phyloP scores from a whole-genome alignment of 1,140 invertebrate species.

The Caenorhabditis brenneri region DNA sequence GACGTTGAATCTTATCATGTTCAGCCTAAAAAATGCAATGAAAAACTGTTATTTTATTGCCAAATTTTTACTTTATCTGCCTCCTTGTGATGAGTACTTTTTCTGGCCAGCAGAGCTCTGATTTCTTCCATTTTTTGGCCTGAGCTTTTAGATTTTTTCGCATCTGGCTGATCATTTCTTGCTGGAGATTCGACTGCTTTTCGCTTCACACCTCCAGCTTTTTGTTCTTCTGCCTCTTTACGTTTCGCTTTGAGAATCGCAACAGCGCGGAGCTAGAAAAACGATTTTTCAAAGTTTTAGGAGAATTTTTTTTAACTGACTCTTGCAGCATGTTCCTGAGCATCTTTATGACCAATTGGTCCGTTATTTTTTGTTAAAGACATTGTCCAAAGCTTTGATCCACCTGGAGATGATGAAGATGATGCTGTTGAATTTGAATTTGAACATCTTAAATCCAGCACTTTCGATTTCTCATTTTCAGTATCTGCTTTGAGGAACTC shows the following conservation, averaged over 20 bases:
- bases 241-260: slow-evolving; percentile 30
- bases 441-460: not conserved
- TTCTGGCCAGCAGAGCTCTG: not conserved
- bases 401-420: too few relatives aligned
- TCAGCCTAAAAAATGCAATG: not conserved
- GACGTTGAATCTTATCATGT: not conserved
- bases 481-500: slow-evolving; percentile 13
- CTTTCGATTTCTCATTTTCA: not conserved
- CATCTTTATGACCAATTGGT: slow-evolving; percentile 27
- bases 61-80: slow-evolving; percentile 11
- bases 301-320: not conserved
- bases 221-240: not conserved
- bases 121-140: slow-evolving; percentile 38
- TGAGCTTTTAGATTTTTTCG: not conserved
- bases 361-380: not conserved
- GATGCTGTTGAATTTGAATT: not conserved
- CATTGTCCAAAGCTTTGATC: slow-evolving; percentile 23
- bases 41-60: not conserved
- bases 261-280: slow-evolving; percentile 38
- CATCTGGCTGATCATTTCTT: not conserved
- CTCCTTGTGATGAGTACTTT: slow-evolving; percentile 37
- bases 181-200: not conserved
- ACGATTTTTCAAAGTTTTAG: not conserved
- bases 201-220: not conserved
- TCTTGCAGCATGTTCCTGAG: slow-evolving; percentile 30